Conservation (phyloP, 2,797 vertebrate genomes). For the Hirundo rustica region DNA sequence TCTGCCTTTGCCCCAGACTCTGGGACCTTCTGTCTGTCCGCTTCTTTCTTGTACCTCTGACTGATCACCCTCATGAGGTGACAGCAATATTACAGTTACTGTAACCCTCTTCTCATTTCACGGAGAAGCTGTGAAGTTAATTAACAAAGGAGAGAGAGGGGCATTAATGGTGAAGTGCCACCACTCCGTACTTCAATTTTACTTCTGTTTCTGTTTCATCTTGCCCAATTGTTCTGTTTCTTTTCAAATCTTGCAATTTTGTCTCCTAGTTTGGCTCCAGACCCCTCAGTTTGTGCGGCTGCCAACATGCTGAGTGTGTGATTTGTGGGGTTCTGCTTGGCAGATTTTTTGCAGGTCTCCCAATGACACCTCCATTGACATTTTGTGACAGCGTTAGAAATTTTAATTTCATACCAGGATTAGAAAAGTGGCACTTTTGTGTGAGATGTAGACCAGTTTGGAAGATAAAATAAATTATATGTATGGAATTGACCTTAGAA, state of each 20-base stretch:
- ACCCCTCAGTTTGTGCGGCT: not conserved
- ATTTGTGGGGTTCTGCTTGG: not conserved
- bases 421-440: not conserved
- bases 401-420: not conserved
- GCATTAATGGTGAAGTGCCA: not conserved
- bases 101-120: not conserved
- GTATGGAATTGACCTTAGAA: not conserved
- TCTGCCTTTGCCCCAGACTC: not conserved
- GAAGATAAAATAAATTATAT: not conserved
- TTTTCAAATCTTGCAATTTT: not conserved
- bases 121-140: slow-evolving; percentile 26
- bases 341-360: not conserved
- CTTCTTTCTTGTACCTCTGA: not conserved
- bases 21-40: not conserved
- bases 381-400: not conserved
- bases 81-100: not conserved
- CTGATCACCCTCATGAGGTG: not conserved
- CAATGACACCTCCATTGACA: not conserved
- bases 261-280: not conserved
- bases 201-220: not conserved
- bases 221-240: not conserved
- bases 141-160: not conserved
- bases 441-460: not conserved
- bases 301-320: not conserved
- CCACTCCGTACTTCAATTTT: not conserved